Evolutionary conservation across 2,797 vertebrate species (phyloP), one percentile per base, ranked within the genome.

Genomic region (Labroides dimidiatus): DNA sequence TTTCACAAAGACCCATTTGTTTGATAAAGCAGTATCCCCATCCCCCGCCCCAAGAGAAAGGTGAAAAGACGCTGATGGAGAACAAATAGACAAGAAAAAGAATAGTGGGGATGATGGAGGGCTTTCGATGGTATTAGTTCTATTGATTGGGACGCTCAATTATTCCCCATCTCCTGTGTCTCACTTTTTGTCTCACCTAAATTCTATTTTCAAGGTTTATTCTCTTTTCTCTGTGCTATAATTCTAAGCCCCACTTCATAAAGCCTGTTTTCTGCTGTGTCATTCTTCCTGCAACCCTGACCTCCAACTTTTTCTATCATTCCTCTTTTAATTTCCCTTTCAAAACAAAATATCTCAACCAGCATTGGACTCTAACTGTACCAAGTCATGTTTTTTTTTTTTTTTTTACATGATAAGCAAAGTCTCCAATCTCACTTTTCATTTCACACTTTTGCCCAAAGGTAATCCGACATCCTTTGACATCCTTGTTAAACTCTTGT

Each of bases 1-100:
- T 89, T 88, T 89, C 64, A 71, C 71, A 75, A 72, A 86, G 80
- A 80, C 42, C 73, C 72, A 77, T 89, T 89, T 89, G 78, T 89
- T 90, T 84, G 72, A 85, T 85, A 82, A 87, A 87, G 63, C 77
- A 55, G 64, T 60, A 69, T 84, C 67, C 60, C 43, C n/a, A n/a
- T n/a, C n/a, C n/a, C 43, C 50, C 30, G 30, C 30, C 81, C 67
- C 76, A 50, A 27, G 76, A 73, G 78, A 78, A 65, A 69, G 53
- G 75, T 76, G 64, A 72, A 82, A 71, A 78, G 44, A 79, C 49
- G 58, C 50, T 55, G 62, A 57, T 24, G 49, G 45, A 49, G 24
- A 30, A 45, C 30, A 63, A 72, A 63, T 56, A 52, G 45, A 69
- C 14, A 17, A n/a, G 54, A 65, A 44, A 69, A 49, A 47, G 54